phyloP scores from a whole-genome alignment of 92 coral and sea anemone species.

The Zoanthus sansibaricus region DNA sequence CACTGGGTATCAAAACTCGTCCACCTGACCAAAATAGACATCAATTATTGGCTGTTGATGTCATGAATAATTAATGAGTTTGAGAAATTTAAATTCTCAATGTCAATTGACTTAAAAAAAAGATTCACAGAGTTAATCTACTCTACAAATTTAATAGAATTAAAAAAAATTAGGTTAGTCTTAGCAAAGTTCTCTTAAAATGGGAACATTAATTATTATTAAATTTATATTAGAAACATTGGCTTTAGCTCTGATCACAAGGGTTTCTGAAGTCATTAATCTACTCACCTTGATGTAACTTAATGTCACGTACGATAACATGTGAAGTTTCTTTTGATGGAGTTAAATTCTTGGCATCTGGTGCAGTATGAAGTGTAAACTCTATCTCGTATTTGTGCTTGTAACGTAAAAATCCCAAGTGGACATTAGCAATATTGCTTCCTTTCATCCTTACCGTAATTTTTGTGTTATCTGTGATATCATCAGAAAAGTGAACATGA shows the following conservation, averaged over 20 bases:
- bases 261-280: not conserved
- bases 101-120: no score
- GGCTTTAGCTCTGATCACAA: not conserved
- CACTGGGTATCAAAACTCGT: no score
- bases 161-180: no score
- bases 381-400: conserved; percentile 91
- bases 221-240: not conserved
- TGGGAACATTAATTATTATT: not conserved
- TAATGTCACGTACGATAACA: conserved; percentile 24
- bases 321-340: conserved; percentile 16
- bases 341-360: conserved; percentile 43
- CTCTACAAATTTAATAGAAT: no score
- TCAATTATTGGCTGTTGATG: no score
- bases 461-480: conserved; percentile 81
- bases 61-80: no score
- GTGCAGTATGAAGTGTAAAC: conserved; percentile 76
- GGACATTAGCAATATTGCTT: conserved; percentile 76
- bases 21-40: no score
- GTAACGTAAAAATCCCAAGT: conserved; percentile 90
- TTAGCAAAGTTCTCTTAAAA: not conserved
- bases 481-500: conserved; percentile 96
- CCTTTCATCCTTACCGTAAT: conserved; percentile 86
- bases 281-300: conserved; percentile 17
- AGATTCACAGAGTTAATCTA: no score
- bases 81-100: no score